Base-by-base conservation (phyloP, 2,797 vertebrate species). In the Gallirallus australis region DNA sequence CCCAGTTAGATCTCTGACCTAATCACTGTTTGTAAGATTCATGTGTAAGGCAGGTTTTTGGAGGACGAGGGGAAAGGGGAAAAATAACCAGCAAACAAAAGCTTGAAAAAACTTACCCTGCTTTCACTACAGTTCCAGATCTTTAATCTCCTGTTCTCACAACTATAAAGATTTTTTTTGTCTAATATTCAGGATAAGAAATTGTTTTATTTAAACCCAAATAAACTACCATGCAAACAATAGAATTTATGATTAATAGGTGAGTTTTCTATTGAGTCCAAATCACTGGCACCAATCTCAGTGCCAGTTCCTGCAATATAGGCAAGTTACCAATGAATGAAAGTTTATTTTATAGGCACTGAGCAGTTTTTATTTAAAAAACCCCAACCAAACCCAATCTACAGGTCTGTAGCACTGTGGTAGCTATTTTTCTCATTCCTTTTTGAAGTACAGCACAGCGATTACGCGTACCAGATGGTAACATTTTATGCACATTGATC, bases 381-480 rank as follows among this genome's bases (percentile, higher is more conserved):
- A 6, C 15, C 50, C 21, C 21, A 2, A 25, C 48, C 48, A 50
- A 25, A 50, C 24, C 48, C 60, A 72, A 64, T 63, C 59, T 70
- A 70, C 64, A 84, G 60, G 94, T 85, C 92, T 68, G 53, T 52
- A 89, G 63, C 39, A 76, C 35, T 64, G 18, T 73, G 40, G 83
- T 33, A 82, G 63, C 47, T 82, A 54, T 93, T 90, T 66, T 75
- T 73, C 75, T 77, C 71, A 54, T 75, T 88, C 39, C 39, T 80
- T 86, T 94, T 59, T 82, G 40, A 87, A 95, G 91, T 30, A 61
- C 2, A 89, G 75, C 64, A 54, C 40, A 93, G 63, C 4, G 35
- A 91, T 86, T 92, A 94, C 73, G 89, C 10, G 53, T 91, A 92
- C 85, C 95, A 95, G 93, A 94, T 96, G 94, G 95, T 70, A 96